Evolutionary conservation across 2,113 vertebrate species (phyloP).

Genomic region (Gymnocephalus cernua): DNA sequence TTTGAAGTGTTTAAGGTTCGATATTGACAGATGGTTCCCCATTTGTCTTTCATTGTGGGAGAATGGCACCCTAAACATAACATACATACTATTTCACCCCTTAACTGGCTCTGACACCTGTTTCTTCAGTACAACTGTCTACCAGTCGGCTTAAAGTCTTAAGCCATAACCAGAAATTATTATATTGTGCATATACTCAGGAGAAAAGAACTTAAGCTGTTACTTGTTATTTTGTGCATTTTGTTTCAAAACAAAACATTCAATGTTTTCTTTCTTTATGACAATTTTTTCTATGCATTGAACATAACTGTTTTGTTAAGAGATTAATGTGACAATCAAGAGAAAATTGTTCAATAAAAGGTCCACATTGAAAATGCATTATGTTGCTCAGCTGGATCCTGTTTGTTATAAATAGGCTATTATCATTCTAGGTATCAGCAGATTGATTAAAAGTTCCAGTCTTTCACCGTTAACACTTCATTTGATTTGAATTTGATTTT

Average conservation of each 20-base stretch:
- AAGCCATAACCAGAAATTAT: conserved; percentile 16
- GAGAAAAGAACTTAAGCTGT: conserved; percentile 25
- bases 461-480: too few relatives aligned
- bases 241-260: background rate
- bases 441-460: too few relatives aligned
- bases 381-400: background rate
- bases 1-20: background rate
- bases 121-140: background rate
- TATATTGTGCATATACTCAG: conserved; percentile 53
- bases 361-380: background rate
- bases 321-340: background rate
- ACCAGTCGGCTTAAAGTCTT: background rate
- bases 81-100: background rate
- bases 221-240: background rate
- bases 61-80: background rate
- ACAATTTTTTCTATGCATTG: conserved; percentile 5
- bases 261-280: conserved; percentile 6
- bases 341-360: conserved; percentile 27
- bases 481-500: background rate
- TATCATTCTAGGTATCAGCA: too few relatives aligned
- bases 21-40: background rate
- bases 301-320: background rate
- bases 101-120: background rate
- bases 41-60: background rate
- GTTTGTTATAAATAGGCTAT: background rate